Conservation (phyloP, 2,113 vertebrate genomes). For the Scolopax mira region DNA sequence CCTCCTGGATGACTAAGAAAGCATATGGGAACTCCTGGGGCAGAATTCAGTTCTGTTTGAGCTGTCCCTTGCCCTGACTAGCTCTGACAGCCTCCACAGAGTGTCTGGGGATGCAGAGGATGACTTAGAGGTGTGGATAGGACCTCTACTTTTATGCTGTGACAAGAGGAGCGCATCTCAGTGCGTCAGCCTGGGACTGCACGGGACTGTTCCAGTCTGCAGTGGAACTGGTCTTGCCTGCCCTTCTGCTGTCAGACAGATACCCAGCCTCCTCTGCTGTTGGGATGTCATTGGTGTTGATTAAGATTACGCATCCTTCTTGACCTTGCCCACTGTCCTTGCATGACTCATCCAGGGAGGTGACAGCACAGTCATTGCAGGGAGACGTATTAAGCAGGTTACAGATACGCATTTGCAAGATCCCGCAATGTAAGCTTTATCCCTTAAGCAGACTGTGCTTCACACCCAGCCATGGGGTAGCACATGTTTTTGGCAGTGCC, state of each 20-base stretch:
- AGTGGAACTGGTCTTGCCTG: not conserved
- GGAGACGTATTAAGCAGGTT: not conserved
- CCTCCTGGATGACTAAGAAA: not conserved
- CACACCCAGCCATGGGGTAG: not conserved
- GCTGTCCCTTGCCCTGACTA: not conserved
- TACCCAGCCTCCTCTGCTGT: not conserved
- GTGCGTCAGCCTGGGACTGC: not conserved
- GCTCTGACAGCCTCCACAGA: not conserved
- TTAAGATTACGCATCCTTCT: not conserved
- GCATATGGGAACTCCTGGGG: not conserved
- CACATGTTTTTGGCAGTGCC: not conserved
- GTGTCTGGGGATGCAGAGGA: not conserved
- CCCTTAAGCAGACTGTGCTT: not conserved
- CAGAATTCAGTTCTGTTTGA: not conserved
- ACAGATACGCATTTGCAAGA: not conserved
- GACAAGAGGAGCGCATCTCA: rapidly evolving
- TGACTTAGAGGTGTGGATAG: too few relatives aligned
- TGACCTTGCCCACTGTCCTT: constrained; percentile 20
- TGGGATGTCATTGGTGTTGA: not conserved
- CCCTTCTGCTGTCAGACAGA: not conserved
- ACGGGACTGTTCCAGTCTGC: not conserved
- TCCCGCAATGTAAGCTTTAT: not conserved
- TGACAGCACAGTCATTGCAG: not conserved
- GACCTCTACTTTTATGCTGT: not conserved
- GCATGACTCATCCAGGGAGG: constrained; percentile 23